A percentile compares a stretch with the other conserved stretches of the same genome.
Evolutionary conservation across 2,888 invertebrate genomes (phyloP).

Genomic region (Loripinus fragilis): DNA sequence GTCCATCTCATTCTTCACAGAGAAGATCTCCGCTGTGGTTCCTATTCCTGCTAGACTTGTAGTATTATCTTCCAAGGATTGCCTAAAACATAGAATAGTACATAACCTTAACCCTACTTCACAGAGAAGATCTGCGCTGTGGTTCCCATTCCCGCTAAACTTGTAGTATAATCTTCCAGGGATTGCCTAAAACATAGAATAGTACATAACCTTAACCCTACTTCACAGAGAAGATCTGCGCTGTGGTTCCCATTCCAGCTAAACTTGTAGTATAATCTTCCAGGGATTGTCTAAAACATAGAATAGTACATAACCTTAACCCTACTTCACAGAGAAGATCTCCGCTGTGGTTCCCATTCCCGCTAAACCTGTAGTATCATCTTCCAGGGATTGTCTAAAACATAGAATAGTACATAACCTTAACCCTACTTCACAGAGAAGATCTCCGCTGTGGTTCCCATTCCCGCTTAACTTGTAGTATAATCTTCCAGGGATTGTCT

Average conservation of each 20-base stretch:
- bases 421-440: slow-evolving; percentile 86
- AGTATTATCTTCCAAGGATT: slow-evolving; percentile 52
- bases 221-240: no score
- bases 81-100: slow-evolving; percentile 19
- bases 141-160: slow-evolving; percentile 85
- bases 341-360: slow-evolving; percentile 88
- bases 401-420: no score
- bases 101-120: no score
- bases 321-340: slow-evolving; percentile 87
- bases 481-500: slow-evolving; percentile 54
- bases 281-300: slow-evolving; percentile 29
- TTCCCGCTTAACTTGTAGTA: slow-evolving; percentile 79
- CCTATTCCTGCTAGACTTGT: slow-evolving; percentile 84
- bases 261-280: slow-evolving; percentile 63
- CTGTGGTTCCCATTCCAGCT: no score
- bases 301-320: no score
- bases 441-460: slow-evolving; percentile 88
- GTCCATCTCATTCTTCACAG: slow-evolving; percentile 85
- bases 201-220: no score
- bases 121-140: slow-evolving; percentile 88
- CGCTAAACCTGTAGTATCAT: slow-evolving; percentile 78
- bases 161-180: slow-evolving; percentile 61
- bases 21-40: slow-evolving; percentile 88
- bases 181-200: slow-evolving; percentile 30
- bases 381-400: slow-evolving; percentile 33